Evolutionary conservation across 1,140 invertebrate species (phyloP), one percentile per base, ranked within the genome.

Genomic region (Ooceraea biroi): DNA sequence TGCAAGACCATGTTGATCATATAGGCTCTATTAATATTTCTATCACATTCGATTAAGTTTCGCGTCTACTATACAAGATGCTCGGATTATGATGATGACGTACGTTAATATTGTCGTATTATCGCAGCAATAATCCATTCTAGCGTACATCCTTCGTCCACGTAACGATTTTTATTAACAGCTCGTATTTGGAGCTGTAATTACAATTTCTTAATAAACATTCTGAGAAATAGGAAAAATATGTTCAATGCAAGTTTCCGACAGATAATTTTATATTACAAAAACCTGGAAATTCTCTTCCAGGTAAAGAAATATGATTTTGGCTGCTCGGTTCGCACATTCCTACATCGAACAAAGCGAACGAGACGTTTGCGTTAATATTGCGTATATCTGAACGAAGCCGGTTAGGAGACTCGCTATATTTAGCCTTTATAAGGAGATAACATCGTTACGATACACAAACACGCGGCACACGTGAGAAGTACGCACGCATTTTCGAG

Each of bases 371-470:
- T 48, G 46, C 48, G 61, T 61, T 36, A 17, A 80, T 74, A 72
- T 85, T 52, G 48, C 44, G 46, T 52, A 25, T 77, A 74, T 88
- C 82, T 89, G 68, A 86, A 86, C 57, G 55, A 52, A 77, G 60
- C 63, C 60, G 73, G 80, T 86, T 88, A 89, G 85, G 68, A 25
- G 50, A 74, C 1, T 55, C 36, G 89, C 88, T 90, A 90, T 90
- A 90, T 90, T 90, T 90, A 90, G 88, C 72, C 48, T 66, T 52
- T 74, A 78, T 84, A 80, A 90, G 84, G 55, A 85, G 85, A 90
- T 90, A 90, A 87, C 63, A 78, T 72, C 30, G 52, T 46, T 74
- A 55, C n/a, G 58, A 58, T 25, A 78, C 57, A 46, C 58, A 65
- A 61, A 69, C 44, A 69, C 55, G 48, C 52, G 52, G 22, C 41